Evolutionary conservation across 2,797 vertebrate species (phyloP).

Genomic region (Cynodonichthys magdalenae): DNA sequence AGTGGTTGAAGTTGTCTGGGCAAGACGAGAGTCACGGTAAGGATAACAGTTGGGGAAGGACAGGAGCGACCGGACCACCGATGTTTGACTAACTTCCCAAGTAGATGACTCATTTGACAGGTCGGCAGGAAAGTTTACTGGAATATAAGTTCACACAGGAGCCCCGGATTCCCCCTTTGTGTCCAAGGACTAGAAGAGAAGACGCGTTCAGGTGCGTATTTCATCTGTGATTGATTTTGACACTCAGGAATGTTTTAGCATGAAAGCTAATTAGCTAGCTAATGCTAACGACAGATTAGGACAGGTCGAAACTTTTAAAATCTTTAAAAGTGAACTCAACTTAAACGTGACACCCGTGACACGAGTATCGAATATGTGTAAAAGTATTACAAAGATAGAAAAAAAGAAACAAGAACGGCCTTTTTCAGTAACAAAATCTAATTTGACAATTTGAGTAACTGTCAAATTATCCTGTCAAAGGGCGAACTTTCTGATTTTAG

Average conservation of each 20-base stretch:
- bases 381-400: background rate
- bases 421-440: background rate
- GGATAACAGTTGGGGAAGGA: conserved; percentile 29
- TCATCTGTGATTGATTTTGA: conserved; percentile 21
- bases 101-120: background rate
- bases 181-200: conserved; percentile 26
- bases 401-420: conserved; percentile 7
- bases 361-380: accelerated
- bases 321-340: background rate
- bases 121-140: conserved; percentile 7
- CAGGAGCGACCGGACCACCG: conserved; percentile 19
- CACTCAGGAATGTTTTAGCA: conserved; percentile 56
- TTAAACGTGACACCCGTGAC: background rate
- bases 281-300: conserved; percentile 51
- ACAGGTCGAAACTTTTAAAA: background rate
- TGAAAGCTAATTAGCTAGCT: conserved; percentile 64
- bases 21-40: conserved; percentile 31
- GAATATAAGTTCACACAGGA: background rate
- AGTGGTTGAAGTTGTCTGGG: conserved; percentile 59
- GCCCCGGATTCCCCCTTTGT: background rate
- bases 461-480: background rate
- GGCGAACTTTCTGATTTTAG: background rate
- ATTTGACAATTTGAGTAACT: background rate
- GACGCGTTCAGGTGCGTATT: conserved; percentile 49
- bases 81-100: conserved; percentile 16